phyloP scores from a whole-genome alignment of 2,113 vertebrate genomes.

The Agapornis roseicollis region DNA sequence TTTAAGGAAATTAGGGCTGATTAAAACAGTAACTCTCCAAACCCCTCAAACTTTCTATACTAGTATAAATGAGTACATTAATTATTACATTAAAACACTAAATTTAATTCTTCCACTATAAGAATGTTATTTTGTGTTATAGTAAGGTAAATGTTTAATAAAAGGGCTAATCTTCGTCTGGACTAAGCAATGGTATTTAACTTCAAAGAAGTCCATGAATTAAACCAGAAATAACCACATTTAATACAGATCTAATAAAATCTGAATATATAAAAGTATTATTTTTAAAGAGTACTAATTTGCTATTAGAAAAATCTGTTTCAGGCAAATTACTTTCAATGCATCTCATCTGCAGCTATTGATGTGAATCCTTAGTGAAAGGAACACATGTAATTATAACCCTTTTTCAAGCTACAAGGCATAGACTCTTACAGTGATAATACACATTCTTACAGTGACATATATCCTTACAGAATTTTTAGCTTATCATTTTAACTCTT shows the following conservation, averaged over 20 bases:
- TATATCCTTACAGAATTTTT: neutral
- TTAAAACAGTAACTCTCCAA: neutral
- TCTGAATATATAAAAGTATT: neutral
- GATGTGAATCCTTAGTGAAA: neutral
- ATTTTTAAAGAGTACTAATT: neutral
- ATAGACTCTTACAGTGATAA: neutral
- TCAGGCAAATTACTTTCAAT: neutral
- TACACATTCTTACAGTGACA: neutral
- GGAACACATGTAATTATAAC: neutral
- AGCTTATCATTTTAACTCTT: neutral
- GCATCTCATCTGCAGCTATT: neutral
- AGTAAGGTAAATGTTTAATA: neutral
- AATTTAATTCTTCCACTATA: neutral
- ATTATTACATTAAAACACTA: neutral
- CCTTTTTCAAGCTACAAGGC: neutral
- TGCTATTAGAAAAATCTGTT: neutral
- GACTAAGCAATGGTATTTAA: neutral
- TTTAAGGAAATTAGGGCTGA: neutral
- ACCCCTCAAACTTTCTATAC: neutral
- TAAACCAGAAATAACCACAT: neutral
- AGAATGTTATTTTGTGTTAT: neutral
- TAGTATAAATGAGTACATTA: neutral
- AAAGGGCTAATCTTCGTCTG: neutral
- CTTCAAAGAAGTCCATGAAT: neutral
- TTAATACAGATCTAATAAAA: neutral